phyloP scores from a whole-genome alignment of 2,888 invertebrate species.

The Parnassius apollo region DNA sequence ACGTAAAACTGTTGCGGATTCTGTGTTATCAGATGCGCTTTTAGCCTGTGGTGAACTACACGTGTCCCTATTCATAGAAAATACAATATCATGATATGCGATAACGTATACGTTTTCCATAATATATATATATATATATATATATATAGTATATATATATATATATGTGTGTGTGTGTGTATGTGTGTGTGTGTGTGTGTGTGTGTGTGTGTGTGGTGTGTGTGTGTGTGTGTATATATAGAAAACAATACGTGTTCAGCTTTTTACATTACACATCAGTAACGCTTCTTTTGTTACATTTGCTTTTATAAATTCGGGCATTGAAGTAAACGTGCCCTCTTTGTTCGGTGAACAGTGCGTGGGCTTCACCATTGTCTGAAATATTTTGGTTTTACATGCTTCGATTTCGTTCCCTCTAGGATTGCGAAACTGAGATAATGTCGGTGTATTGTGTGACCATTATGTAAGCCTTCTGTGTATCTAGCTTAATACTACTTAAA shows the following conservation, averaged over 20 bases:
- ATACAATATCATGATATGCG: background rate
- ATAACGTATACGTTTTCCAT: too few relatives aligned
- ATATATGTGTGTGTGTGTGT: too few relatives aligned
- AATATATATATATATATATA: too few relatives aligned
- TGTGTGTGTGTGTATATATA: too few relatives aligned
- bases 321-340: slow-evolving; percentile 10
- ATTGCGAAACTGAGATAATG: background rate
- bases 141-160: too few relatives aligned
- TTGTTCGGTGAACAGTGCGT: slow-evolving; percentile 21
- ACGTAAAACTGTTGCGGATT: too few relatives aligned
- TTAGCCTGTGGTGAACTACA: background rate
- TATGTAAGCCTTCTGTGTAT: too few relatives aligned
- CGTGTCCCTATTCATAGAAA: too few relatives aligned
- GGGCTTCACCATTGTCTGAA: slow-evolving; percentile 23
- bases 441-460: slow-evolving; percentile 15
- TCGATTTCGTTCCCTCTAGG: slow-evolving; percentile 1
- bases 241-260: too few relatives aligned
- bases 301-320: slow-evolving; percentile 12
- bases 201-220: too few relatives aligned
- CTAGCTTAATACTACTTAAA: too few relatives aligned
- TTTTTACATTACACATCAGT: slow-evolving; percentile 8
- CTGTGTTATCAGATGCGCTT: background rate
- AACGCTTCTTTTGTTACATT: slow-evolving; percentile 26
- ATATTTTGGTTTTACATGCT: slow-evolving; percentile 11
- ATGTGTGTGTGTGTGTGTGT: too few relatives aligned